Base-by-base conservation (phyloP, 2,888 invertebrate genomes). In the Clusia tigrina region DNA sequence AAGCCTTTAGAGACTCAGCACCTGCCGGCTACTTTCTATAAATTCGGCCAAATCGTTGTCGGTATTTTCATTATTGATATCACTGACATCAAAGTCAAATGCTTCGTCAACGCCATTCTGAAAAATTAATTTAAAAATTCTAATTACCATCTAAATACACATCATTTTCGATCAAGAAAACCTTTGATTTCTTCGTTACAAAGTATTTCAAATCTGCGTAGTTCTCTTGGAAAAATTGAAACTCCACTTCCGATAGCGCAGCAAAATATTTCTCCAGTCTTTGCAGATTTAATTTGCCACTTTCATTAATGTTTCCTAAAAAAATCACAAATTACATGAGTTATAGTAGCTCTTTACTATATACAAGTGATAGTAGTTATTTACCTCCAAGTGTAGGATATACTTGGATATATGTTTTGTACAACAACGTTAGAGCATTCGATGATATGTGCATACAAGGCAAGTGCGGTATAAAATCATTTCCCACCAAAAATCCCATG, bases 401-500 rank as follows among this genome's bases (percentile, higher is more conserved):
- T 38, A 96, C 90, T 54, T 89, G 88, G 85, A 91, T 96, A 83
- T 99, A 98, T 0, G 91, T 91, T 74, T 89, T 88, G 84, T 96
- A 98, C 46, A 99, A 85, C 66, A 93, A 80, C 0, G 96, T 93
- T 67, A 98, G 84, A 15, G 96, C 95, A 76, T 95, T 95, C 77
- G 93, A 91, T 71, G 89, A 89, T 70, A 99, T 98, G 82, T 98
- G 96, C 82, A 99, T 88, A 83, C 96, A 91, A 2, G 98, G 98
- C 68, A 98, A 86, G 85, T 97, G 90, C 0, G 98, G 98, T 74
- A 99, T 94, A 83, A 99, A 99, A 84, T 99, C 98, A 80, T 99
- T 99, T 67, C 98, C 98, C 12, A 98, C 94, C 23, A 98, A 85
- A 82, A 98, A 98, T 1, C 96, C 95, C 95, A 98, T 95, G 18